Conservation (phyloP, 2,797 vertebrate genomes). For the Pampus argenteus region DNA sequence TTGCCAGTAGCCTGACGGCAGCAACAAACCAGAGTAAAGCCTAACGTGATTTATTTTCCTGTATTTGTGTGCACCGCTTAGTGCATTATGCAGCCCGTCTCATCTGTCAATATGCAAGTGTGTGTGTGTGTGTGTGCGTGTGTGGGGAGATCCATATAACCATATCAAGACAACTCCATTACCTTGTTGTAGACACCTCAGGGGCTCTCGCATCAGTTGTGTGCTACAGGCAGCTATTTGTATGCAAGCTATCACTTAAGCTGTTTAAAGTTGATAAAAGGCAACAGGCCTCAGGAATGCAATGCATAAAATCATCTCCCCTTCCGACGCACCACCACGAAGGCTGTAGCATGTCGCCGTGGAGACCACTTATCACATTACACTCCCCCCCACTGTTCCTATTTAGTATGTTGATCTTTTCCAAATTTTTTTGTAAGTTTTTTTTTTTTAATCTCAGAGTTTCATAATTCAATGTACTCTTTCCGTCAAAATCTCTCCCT, state of each 20-base stretch:
- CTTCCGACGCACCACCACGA: slow-evolving; percentile 40
- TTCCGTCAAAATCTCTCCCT: slow-evolving; percentile 6
- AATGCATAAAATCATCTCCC: slow-evolving; percentile 55
- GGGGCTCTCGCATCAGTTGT: slow-evolving; percentile 29
- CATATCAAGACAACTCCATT: slow-evolving; percentile 49
- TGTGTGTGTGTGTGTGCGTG: slow-evolving; percentile 10
- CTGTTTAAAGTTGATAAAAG: slow-evolving; percentile 71
- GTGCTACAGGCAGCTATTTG: slow-evolving; percentile 41
- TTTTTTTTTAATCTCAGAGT: slow-evolving; percentile 9
- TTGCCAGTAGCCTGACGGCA: slow-evolving; percentile 46
- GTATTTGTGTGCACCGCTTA: slow-evolving; percentile 24
- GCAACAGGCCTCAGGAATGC: slow-evolving; percentile 37
- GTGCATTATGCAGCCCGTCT: slow-evolving; percentile 39
- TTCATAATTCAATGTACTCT: neutral
- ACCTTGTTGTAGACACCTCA: slow-evolving; percentile 44
- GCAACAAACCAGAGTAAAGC: slow-evolving; percentile 45
- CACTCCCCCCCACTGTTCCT: slow-evolving; percentile 18
- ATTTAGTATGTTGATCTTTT: slow-evolving; percentile 17
- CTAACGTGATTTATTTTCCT: slow-evolving; percentile 50
- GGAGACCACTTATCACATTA: slow-evolving; percentile 52
- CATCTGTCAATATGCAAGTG: slow-evolving; percentile 16
- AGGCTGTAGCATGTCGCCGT: slow-evolving; percentile 40
- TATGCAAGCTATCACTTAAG: slow-evolving; percentile 60
- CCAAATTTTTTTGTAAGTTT: neutral
- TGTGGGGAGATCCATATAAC: slow-evolving; percentile 38